phyloP scores from a whole-genome alignment of 2,113 vertebrate species.

The Collichthys lucidus region DNA sequence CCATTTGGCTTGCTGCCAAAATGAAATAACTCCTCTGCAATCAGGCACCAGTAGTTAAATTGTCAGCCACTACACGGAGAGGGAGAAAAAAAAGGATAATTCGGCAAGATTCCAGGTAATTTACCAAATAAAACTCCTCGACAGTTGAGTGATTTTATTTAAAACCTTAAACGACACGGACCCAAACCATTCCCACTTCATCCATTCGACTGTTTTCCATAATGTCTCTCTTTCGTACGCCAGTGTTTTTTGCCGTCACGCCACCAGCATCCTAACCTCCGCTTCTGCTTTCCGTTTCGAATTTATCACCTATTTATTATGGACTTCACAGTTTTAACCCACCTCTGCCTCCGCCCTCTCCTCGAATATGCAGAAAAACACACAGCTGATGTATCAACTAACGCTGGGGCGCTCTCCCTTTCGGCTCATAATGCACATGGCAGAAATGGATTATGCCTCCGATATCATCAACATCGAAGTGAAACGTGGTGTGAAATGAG shows the following conservation, averaged over 20 bases:
- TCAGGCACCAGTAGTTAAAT: constrained; percentile 30
- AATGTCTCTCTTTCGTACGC: background rate
- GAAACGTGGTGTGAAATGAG: constrained; percentile 70
- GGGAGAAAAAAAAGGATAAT: constrained; percentile 4
- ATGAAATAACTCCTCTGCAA: constrained; percentile 44
- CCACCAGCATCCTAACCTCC: constrained; percentile 11
- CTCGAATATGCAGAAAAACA: constrained; percentile 35
- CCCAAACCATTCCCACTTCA: constrained; percentile 14
- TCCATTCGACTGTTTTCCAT: background rate
- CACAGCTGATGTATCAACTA: constrained; percentile 54
- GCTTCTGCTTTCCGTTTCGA: constrained; percentile 50
- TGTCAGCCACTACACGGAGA: constrained; percentile 20
- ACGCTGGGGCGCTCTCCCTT: constrained; percentile 43
- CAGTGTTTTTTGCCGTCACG: background rate
- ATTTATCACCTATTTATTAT: constrained; percentile 63
- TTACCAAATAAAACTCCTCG: constrained; percentile 19
- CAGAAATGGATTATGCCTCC: constrained; percentile 57
- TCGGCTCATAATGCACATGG: constrained; percentile 54
- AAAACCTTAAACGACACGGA: constrained; percentile 18
- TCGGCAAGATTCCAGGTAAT: constrained; percentile 44
- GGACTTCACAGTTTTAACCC: constrained; percentile 52
- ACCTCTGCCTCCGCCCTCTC: constrained; percentile 24
- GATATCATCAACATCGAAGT: constrained; percentile 68
- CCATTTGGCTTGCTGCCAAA: constrained; percentile 34
- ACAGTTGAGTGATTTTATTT: constrained; percentile 10